Percentiles rank a stretch among this genome's conserved stretches.
Evolutionary conservation across 2,797 vertebrate species (phyloP).

Genomic region (Siniperca undulata): DNA sequence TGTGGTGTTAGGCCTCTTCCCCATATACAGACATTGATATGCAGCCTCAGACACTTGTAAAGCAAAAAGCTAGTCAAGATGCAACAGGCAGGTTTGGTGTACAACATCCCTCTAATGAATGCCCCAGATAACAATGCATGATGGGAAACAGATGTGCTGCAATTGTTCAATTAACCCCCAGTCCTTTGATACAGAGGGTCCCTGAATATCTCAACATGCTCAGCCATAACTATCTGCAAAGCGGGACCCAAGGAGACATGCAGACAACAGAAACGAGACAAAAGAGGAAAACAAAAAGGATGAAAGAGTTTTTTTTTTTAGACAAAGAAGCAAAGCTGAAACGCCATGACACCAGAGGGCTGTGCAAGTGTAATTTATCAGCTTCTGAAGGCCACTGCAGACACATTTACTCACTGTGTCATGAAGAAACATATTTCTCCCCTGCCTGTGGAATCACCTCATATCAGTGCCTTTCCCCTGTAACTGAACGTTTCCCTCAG

Average conservation of each 20-base stretch:
- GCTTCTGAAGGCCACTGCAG: slow-evolving; percentile 69
- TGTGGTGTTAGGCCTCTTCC: background rate
- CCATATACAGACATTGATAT: slow-evolving; percentile 39
- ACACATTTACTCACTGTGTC: slow-evolving; percentile 79
- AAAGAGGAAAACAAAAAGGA: slow-evolving; percentile 31
- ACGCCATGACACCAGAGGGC: slow-evolving; percentile 51
- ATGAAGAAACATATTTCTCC: slow-evolving; percentile 65
- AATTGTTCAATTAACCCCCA: slow-evolving; percentile 70
- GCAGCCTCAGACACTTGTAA: slow-evolving; percentile 37
- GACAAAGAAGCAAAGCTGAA: slow-evolving; percentile 48
- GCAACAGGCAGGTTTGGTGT: slow-evolving; percentile 24
- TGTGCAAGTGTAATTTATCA: slow-evolving; percentile 68
- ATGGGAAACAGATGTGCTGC: slow-evolving; percentile 68
- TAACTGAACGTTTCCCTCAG: slow-evolving; percentile 45
- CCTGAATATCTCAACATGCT: slow-evolving; percentile 34
- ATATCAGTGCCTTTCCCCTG: slow-evolving; percentile 41
- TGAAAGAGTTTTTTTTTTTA: slow-evolving; percentile 27
- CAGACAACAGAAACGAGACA: slow-evolving; percentile 18
- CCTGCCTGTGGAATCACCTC: slow-evolving; percentile 53
- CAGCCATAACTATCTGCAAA: slow-evolving; percentile 37
- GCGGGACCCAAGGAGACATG: slow-evolving; percentile 33
- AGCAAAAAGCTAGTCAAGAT: slow-evolving; percentile 38
- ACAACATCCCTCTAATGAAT: slow-evolving; percentile 59
- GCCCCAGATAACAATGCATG: slow-evolving; percentile 59
- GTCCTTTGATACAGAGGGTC: slow-evolving; percentile 37